Evolutionary conservation across 2,113 vertebrate species (phyloP), one percentile per base, ranked within the genome.

Genomic region (Scytalopus superciliaris): DNA sequence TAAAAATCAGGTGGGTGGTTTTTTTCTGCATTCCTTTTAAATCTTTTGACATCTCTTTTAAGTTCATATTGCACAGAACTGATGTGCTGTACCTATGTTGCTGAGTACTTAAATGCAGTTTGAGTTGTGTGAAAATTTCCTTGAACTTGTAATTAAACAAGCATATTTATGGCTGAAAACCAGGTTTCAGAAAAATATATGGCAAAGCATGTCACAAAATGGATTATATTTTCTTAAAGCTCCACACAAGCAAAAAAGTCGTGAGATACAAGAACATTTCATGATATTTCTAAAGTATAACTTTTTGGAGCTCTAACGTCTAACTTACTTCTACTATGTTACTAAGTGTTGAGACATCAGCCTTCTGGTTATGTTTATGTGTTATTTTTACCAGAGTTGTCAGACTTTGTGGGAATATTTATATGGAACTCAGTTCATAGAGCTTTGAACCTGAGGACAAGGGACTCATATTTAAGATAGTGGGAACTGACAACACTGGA

Each of bases 211-310:
- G 18, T 37, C 42, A 79, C 11, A 55, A 66, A 79, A 37, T 9
- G 0, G 6, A n/a, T 87, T 33, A 12, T 9, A 6, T 40, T 23
- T 53, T 21, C 53, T 59, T 44, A 6, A 2, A 56, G 3, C 40
- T 75, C 12, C 9, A 27, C 3, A 2, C 19, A 47, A 75, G 11
- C 3, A n/a, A 0, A 0, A 10, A 87, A 56, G 4, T 44, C 35
- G 21, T 8, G 7, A 63, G 14, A 7, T 13, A 47, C 9, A 69
- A 64, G 40, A 60, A 5, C 9, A 60, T n/a, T 70, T 79, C 7
- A 14, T 5, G 2, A 33, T 75, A 35, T 64, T 75, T 82, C 83
- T 39, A 55, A 68, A 67, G 7, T 14, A 27, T 10, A 55, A 27
- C 3, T 12, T 79, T 67, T 39, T 68, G 24, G 52, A 90, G 7